These are phyloP conservation scores for Caretta caretta DNA, from an alignment of 2,113 vertebrate species.

Conservation along the genomic window DNA sequence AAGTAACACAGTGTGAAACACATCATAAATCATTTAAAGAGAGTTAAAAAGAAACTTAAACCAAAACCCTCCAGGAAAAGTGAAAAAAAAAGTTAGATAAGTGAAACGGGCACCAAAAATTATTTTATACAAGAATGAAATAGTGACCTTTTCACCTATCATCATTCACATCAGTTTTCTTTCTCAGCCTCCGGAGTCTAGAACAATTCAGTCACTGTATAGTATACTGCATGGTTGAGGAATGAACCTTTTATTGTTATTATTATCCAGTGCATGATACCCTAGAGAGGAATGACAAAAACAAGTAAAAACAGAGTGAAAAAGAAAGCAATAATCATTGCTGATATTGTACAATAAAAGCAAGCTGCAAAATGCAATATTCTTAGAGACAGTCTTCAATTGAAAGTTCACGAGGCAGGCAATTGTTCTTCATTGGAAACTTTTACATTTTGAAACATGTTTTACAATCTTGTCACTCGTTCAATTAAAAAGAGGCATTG, in stretches of 20 bases:
- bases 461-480: conserved; percentile 47
- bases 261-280: conserved; percentile 66
- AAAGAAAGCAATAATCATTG: conserved; percentile 24
- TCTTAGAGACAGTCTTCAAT: background rate
- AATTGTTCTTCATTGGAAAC: conserved; percentile 40
- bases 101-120: conserved; percentile 52
- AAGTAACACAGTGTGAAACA: conserved; percentile 71
- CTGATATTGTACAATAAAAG: conserved; percentile 27
- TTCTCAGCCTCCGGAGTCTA: conserved; percentile 55
- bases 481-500: conserved; percentile 54
- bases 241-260: conserved; percentile 72
- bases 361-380: conserved; percentile 3
- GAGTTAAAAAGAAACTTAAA: conserved; percentile 66
- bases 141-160: conserved; percentile 71
- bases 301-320: conserved; percentile 12
- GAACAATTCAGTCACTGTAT: conserved; percentile 50
- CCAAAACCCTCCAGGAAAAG: conserved; percentile 56
- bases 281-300: conserved; percentile 57
- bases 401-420: conserved; percentile 47
- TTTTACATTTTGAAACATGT: conserved; percentile 47
- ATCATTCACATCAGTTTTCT: conserved; percentile 69
- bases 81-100: background rate
- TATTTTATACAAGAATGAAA: conserved; percentile 69
- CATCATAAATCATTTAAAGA: conserved; percentile 73
- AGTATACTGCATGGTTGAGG: conserved; percentile 42